Evolutionary conservation across 23 tunicate genomes (phyloP).

Genomic region (Styela clava): DNA sequence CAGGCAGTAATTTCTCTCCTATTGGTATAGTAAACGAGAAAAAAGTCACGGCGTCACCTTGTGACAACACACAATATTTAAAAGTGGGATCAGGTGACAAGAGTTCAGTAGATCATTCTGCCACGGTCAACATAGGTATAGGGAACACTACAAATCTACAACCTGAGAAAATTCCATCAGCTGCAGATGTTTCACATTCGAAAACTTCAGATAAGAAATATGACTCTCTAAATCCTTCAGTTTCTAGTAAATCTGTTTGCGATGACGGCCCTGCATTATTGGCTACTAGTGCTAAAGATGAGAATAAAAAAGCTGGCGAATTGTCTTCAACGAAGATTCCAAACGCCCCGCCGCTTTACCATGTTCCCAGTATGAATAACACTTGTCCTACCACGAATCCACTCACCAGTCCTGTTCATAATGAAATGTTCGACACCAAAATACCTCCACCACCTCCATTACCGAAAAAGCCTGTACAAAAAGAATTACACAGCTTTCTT

Average conservation of each 20-base stretch:
- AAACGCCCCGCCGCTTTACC: too few relatives aligned
- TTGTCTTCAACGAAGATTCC: too few relatives aligned
- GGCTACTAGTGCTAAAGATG: neutral
- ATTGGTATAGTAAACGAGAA: neutral
- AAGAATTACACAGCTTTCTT: neutral
- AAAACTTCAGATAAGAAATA: neutral
- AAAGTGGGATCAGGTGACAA: too few relatives aligned
- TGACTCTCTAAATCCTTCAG: neutral
- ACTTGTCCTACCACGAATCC: too few relatives aligned
- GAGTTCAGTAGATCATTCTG: too few relatives aligned
- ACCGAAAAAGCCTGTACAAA: neutral
- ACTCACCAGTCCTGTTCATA: too few relatives aligned
- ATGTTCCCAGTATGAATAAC: too few relatives aligned
- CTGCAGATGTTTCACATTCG: neutral
- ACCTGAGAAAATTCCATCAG: neutral
- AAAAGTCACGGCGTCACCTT: too few relatives aligned
- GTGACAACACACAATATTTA: too few relatives aligned
- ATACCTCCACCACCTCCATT: neutral
- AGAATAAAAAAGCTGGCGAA: neutral
- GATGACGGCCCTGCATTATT: neutral
- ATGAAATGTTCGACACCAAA: neutral
- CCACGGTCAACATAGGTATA: neutral
- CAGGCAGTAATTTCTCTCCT: neutral
- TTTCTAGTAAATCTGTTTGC: neutral
- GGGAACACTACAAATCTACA: neutral